Percentiles rank a stretch among this genome's conserved stretches.
Evolutionary conservation across 2,888 invertebrate genomes (phyloP).

Genomic region (Ennomos fuscantarius): DNA sequence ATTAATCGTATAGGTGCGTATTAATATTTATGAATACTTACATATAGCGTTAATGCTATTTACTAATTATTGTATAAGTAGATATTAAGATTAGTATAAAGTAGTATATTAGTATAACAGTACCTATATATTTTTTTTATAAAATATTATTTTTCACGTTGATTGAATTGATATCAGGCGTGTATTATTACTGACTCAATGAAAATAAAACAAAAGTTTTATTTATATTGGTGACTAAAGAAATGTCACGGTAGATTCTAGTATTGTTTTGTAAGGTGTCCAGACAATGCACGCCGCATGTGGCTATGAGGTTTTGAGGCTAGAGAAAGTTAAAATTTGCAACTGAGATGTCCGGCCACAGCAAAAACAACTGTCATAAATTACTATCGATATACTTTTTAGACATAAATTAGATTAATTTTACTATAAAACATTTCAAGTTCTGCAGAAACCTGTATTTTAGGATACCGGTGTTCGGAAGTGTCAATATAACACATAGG

Average conservation of each 20-base stretch:
- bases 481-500: conserved; percentile 18
- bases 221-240: conserved; percentile 33
- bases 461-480: conserved; percentile 21
- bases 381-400: conserved; percentile 42
- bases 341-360: conserved; percentile 65
- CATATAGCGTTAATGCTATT: not conserved
- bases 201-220: conserved; percentile 22
- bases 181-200: conserved; percentile 4
- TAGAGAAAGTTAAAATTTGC: conserved; percentile 82
- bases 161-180: too few species aligned
- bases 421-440: conserved; percentile 22
- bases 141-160: too few species aligned
- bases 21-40: conserved; percentile 1
- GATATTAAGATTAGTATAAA: not conserved
- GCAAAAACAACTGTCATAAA: conserved; percentile 51
- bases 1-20: too few species aligned
- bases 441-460: conserved; percentile 24
- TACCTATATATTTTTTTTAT: too few species aligned
- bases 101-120: too few species aligned
- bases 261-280: conserved; percentile 55
- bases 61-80: conserved; percentile 3
- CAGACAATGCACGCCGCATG: conserved; percentile 73
- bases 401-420: conserved; percentile 34
- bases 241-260: conserved; percentile 29
- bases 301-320: conserved; percentile 80